Conservation (phyloP, 1,140 invertebrate genomes). For the Drosophila athabasca region DNA sequence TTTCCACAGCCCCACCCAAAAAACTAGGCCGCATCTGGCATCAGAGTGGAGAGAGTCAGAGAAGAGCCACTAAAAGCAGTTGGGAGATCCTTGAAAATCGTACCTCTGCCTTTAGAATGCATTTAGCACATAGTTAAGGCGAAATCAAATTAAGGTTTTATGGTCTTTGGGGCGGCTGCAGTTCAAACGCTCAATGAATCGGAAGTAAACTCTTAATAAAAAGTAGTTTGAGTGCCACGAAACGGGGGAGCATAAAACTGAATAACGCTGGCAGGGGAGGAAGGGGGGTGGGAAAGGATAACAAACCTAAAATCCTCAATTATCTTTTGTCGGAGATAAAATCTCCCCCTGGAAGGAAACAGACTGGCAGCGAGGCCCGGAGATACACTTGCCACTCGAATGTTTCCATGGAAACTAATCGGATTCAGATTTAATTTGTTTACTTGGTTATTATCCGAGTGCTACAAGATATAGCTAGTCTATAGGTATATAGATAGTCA, state of each 20-base stretch:
- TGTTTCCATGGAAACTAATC: too few relatives aligned
- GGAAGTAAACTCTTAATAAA: constrained; percentile 54
- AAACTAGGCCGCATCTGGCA: constrained; percentile 26
- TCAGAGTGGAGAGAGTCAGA: background rate
- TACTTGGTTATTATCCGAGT: too few relatives aligned
- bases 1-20: constrained; percentile 23
- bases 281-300: too few relatives aligned
- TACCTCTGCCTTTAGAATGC: constrained; percentile 32
- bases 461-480: too few relatives aligned
- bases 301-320: constrained; percentile 34
- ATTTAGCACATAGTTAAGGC: constrained; percentile 49
- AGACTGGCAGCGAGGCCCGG: too few relatives aligned
- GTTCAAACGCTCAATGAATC: constrained; percentile 40
- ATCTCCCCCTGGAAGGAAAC: background rate
- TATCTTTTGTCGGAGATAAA: constrained; percentile 31
- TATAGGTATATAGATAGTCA: too few relatives aligned
- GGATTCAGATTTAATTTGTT: too few relatives aligned
- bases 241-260: background rate
- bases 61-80: too few relatives aligned
- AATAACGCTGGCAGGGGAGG: too few relatives aligned
- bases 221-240: constrained; percentile 38
- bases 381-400: too few relatives aligned
- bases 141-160: constrained; percentile 53
- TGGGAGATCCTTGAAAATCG: constrained; percentile 22
- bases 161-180: constrained; percentile 19